phyloP scores from a whole-genome alignment of 1,140 invertebrate species.

The Caenorhabditis elegans region DNA sequence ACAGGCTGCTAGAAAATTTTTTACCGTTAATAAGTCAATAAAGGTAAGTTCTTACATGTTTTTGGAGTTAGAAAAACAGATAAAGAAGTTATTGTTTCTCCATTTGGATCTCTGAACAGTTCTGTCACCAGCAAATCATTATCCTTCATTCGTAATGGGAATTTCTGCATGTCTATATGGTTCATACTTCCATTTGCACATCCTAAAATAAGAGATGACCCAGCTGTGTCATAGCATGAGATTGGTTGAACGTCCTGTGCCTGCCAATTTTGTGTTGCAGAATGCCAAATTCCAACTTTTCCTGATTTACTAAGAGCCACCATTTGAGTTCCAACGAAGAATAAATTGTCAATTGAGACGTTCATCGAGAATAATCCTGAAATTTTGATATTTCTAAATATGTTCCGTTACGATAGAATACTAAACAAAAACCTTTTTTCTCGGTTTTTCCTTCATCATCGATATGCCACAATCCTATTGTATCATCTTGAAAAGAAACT shows the following conservation, averaged over 20 bases:
- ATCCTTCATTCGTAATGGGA: constrained; percentile 93
- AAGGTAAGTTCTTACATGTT: constrained; percentile 87
- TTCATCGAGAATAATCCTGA: constrained; percentile 64
- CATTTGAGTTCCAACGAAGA: constrained; percentile 94
- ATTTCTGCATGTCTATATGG: constrained; percentile 99
- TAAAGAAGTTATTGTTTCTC: constrained; percentile 94
- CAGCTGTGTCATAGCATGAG: constrained; percentile 90
- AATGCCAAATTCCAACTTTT: constrained; percentile 98
- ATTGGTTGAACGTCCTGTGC: constrained; percentile 81
- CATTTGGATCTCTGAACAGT: constrained; percentile 87
- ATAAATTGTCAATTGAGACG: constrained; percentile 88
- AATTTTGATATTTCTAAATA: constrained; percentile 38
- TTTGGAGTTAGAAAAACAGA: constrained; percentile 96
- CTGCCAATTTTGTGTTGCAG: constrained; percentile 93
- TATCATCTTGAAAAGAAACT: constrained; percentile 77
- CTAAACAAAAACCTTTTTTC: constrained; percentile 21
- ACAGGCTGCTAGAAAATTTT: constrained; percentile 76
- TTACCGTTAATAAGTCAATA: neutral
- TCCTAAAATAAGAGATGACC: constrained; percentile 88
- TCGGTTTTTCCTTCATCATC: constrained; percentile 24
- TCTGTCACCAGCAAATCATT: constrained; percentile 96
- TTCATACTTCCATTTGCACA: constrained; percentile 95
- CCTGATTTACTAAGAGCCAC: constrained; percentile 88
- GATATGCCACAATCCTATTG: constrained; percentile 85
- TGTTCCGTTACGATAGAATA: constrained; percentile 29